These are phyloP conservation scores for Thereva unica DNA, from an alignment of 2,888 invertebrate species.

Conservation along the genomic window DNA sequence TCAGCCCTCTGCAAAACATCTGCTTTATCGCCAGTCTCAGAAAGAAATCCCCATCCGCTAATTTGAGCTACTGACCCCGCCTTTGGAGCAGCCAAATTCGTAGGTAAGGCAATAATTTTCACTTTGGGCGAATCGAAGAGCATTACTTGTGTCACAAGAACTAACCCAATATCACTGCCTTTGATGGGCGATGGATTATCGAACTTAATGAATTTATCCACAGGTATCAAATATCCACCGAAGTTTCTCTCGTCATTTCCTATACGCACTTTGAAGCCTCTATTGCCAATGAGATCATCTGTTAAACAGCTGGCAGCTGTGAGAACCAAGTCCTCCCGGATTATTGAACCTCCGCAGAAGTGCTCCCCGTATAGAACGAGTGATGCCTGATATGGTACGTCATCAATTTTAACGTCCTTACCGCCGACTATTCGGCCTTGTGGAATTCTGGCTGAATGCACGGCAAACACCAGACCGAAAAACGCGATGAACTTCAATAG, in stretches of 20 bases:
- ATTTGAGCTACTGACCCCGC: conserved; percentile 16
- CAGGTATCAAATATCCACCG: too few relatives aligned
- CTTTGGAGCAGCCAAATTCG: not conserved
- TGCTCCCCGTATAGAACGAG: conserved; percentile 18
- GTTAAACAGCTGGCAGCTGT: conserved; percentile 45
- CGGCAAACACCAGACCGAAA: too few relatives aligned
- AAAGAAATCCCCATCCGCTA: conserved; percentile 38
- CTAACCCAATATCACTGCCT: too few relatives aligned
- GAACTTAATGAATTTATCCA: too few relatives aligned
- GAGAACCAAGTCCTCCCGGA: conserved; percentile 44
- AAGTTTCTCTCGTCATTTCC: too few relatives aligned
- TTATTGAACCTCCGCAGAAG: conserved; percentile 44
- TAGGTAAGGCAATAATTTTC: not conserved
- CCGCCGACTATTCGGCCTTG: conserved; percentile 30
- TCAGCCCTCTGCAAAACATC: conserved; percentile 25
- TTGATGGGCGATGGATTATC: too few relatives aligned
- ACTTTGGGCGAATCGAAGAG: too few relatives aligned
- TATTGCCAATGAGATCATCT: too few relatives aligned
- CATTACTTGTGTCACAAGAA: too few relatives aligned
- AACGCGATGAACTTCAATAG: too few relatives aligned
- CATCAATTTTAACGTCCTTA: conserved; percentile 7
- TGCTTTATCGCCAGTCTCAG: conserved; percentile 11
- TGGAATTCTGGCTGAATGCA: not conserved
- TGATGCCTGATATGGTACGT: conserved; percentile 25
- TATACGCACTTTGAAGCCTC: too few relatives aligned